Conservation (phyloP, 2,888 invertebrate species). For the Drosophila nigricruria region DNA sequence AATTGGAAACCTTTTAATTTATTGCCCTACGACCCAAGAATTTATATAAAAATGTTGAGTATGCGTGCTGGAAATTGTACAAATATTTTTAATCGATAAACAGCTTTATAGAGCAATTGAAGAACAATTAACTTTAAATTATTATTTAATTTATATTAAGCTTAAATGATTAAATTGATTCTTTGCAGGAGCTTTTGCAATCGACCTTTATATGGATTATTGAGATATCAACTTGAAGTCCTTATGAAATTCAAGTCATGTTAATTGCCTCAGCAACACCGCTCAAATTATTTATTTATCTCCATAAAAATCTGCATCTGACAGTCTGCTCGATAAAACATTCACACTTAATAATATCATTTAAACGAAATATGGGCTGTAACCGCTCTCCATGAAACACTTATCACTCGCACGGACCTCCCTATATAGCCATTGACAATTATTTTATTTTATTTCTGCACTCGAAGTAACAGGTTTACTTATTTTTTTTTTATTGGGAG, state of each 20-base stretch:
- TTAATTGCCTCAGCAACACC: not conserved
- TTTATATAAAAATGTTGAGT: not conserved
- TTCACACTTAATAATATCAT: not conserved
- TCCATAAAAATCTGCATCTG: not conserved
- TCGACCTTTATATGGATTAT: not conserved
- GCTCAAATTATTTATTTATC: not conserved
- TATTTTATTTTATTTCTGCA: constrained; percentile 17
- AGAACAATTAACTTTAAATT: too few relatives aligned
- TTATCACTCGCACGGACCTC: not conserved
- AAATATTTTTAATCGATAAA: not conserved
- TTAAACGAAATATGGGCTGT: not conserved
- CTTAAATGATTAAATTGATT: not conserved
- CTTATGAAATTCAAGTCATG: not conserved
- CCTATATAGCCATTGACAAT: not conserved
- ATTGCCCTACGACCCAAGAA: constrained; percentile 7
- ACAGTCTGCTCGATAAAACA: not conserved
- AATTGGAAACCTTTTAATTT: constrained; percentile 7
- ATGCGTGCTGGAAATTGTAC: not conserved
- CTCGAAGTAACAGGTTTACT: constrained; percentile 27
- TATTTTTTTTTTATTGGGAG: not conserved
- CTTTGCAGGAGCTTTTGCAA: not conserved
- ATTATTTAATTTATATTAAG: not conserved
- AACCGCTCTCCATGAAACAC: constrained; percentile 1
- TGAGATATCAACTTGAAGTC: not conserved
- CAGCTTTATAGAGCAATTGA: not conserved